phyloP scores from a whole-genome alignment of 2,113 vertebrate genomes.

The Sarotherodon lohbergeri region DNA sequence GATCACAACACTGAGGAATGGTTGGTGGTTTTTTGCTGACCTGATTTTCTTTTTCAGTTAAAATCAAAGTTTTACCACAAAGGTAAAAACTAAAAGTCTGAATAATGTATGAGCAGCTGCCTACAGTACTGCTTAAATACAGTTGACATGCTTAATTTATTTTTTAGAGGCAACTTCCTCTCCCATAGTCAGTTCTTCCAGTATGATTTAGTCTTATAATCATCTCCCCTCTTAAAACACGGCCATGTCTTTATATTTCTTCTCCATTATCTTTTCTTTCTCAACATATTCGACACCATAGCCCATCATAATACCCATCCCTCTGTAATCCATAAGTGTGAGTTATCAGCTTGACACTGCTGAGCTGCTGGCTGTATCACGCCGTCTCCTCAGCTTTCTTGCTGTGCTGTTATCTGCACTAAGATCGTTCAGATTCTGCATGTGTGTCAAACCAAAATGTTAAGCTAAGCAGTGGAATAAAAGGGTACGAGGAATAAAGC shows the following conservation, averaged over 20 bases:
- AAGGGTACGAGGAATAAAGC: neutral
- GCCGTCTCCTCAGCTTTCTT: neutral
- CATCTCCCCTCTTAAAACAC: neutral
- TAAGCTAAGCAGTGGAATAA: neutral
- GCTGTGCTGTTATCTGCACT: neutral
- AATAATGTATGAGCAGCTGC: neutral
- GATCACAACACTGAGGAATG: neutral
- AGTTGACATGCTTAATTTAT: neutral
- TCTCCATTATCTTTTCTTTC: neutral
- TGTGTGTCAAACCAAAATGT: neutral
- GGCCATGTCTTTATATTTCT: neutral
- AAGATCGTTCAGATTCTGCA: neutral
- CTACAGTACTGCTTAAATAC: neutral
- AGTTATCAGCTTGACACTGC: slow-evolving; percentile 2
- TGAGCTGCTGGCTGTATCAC: neutral
- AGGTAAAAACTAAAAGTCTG: neutral
- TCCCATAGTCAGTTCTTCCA: neutral
- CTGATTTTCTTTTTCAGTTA: neutral
- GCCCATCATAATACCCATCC: neutral
- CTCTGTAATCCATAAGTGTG: slow-evolving; percentile 14
- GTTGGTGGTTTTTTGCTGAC: neutral
- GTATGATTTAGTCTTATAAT: neutral
- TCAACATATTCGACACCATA: neutral
- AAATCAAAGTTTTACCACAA: neutral
- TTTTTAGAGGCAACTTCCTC: neutral